Evolutionary conservation across 2,888 invertebrate genomes (phyloP).

Genomic region (Charanyca ferruginea): DNA sequence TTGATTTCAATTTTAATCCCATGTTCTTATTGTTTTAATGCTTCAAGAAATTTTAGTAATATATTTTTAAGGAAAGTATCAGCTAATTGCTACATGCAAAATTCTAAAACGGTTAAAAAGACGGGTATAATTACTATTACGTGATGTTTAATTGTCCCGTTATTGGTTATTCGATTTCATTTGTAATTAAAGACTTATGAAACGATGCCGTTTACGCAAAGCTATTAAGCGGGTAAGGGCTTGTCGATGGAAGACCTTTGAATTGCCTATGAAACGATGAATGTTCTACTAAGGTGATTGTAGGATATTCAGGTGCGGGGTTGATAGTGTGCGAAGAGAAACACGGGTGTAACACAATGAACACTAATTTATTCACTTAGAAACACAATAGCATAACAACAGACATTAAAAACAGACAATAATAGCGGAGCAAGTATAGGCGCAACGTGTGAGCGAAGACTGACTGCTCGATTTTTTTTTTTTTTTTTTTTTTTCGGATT

Average conservation of each 20-base stretch:
- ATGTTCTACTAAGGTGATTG: constrained; percentile 20
- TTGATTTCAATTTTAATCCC: background rate
- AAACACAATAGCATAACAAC: too few species aligned
- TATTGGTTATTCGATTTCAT: constrained; percentile 64
- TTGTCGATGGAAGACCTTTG: constrained; percentile 65
- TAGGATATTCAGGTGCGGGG: too few species aligned
- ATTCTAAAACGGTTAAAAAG: constrained; percentile 57
- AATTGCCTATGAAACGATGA: constrained; percentile 32
- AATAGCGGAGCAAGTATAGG: too few species aligned
- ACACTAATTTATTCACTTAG: too few species aligned
- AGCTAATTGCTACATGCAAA: constrained; percentile 20
- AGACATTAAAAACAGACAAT: too few species aligned
- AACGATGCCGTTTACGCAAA: constrained; percentile 70
- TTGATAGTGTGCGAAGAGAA: too few species aligned
- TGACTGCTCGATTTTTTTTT: too few species aligned
- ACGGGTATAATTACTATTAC: constrained; percentile 54
- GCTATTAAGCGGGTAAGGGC: constrained; percentile 72
- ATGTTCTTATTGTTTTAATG: background rate
- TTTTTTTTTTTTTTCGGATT: too few species aligned
- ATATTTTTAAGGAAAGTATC: constrained; percentile 34
- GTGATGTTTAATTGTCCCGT: constrained; percentile 53
- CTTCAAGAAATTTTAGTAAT: constrained; percentile 16
- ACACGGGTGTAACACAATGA: too few species aligned
- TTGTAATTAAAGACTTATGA: constrained; percentile 68
- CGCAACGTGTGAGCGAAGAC: too few species aligned